Base-by-base conservation (phyloP, 2,888 invertebrate genomes). In the Stenotaenia linearis region DNA sequence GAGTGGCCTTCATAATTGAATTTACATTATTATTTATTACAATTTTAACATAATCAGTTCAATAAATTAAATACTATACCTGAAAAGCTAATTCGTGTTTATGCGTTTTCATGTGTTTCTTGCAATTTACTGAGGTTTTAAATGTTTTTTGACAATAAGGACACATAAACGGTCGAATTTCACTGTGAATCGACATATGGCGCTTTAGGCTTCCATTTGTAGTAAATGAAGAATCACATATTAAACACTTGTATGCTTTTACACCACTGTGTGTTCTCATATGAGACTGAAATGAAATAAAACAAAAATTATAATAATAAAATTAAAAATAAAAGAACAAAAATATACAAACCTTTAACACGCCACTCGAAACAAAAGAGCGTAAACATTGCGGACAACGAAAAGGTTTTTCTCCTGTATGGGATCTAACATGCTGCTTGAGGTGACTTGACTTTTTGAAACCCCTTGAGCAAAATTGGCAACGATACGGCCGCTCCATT, bases 51-150 rank as follows among this genome's bases (percentile, higher is more conserved):
- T n/a, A n/a, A n/a, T n/a, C n/a, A n/a, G n/a, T n/a, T n/a, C n/a
- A n/a, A n/a, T n/a, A n/a, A n/a, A 78, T 35, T 40, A 77, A 77
- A 77, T n/a, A 30, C 2, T 2, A 35, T 2, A 84, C 84, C 82
- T 86, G 87, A 82, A 87, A 84, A 18, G 88, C 87, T 10, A 88
- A 83, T 82, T 90, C 89, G 79, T 86, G 86, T 82, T 88, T 88
- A 84, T 91, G 91, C 3, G 89, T 88, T 82, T 89, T 89, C 86
- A 91, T 91, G 83, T 92, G 92, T 82, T 90, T 90, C 82, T 90
- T 88, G 84, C 91, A 91, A 83, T 90, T 89, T 23, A 89, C 88
- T 15, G 88, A 85, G 2, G 89, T 89, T 85, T 90, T 90, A 84
- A 90, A 91, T 9, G 87, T 87, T 83, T 89, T 89, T 81, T 87